Conservation (phyloP, 1,140 invertebrate genomes). For the Leptonema lineaticorne region DNA sequence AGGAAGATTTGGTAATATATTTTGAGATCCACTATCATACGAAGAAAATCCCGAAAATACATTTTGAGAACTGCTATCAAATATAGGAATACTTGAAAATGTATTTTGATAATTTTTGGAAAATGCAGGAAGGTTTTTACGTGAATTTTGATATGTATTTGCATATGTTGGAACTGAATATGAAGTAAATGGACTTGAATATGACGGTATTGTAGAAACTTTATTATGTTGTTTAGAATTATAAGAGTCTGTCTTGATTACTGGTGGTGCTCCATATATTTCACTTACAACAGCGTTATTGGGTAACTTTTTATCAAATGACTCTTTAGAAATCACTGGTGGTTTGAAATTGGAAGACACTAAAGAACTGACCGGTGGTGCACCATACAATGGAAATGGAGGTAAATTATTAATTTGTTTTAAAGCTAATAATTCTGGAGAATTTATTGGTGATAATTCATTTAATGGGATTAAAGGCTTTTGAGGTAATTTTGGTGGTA, state of each 20-base stretch:
- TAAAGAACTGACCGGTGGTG: no score
- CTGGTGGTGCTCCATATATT: no score
- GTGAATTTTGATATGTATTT: neutral
- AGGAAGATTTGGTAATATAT: neutral
- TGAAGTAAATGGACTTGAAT: neutral
- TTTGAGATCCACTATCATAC: neutral
- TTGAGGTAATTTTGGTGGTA: neutral
- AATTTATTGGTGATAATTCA: no score
- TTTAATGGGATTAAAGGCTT: neutral
- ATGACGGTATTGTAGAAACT: no score
- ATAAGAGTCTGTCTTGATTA: no score
- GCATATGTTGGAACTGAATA: neutral
- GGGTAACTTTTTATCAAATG: no score
- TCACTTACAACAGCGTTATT: no score
- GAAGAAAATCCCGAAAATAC: neutral
- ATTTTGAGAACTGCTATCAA: neutral
- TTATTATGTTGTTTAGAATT: no score
- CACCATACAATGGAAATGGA: neutral
- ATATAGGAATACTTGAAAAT: neutral
- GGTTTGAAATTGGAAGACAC: no score
- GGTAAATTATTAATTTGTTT: neutral
- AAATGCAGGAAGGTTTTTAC: neutral
- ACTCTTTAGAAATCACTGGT: no score
- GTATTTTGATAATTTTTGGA: neutral
- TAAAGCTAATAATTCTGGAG: no score